These are phyloP conservation scores for Acrobasis consociella DNA, from an alignment of 2,888 invertebrate genomes.

Conservation along the genomic window DNA sequence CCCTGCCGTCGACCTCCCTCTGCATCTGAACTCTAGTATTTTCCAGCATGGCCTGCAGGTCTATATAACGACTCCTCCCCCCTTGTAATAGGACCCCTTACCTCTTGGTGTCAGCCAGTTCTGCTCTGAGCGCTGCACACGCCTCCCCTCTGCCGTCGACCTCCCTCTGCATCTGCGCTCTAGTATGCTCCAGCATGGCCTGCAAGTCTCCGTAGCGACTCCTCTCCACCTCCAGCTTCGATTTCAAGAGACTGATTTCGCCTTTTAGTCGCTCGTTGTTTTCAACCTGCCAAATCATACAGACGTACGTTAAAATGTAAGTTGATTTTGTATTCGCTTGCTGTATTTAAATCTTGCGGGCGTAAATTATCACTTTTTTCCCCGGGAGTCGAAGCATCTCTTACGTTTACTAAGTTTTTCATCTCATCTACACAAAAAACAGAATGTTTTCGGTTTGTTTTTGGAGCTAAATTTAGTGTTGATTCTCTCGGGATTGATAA, in stretches of 20 bases:
- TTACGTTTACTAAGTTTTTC: no score
- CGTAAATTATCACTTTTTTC: no score
- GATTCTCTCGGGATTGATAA: no score
- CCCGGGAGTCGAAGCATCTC: no score
- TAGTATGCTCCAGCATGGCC: conserved; percentile 64
- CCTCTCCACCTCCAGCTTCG: conserved; percentile 79
- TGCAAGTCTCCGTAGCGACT: conserved; percentile 69
- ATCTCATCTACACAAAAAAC: no score
- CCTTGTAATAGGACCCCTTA: conserved; percentile 56
- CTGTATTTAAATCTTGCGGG: no score
- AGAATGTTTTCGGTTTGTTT: no score
- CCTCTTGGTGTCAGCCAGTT: conserved; percentile 63
- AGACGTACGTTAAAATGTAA: neutral
- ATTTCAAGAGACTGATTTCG: conserved; percentile 75
- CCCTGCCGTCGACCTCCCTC: conserved; percentile 53
- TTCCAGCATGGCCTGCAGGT: conserved; percentile 68
- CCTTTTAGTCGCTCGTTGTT: conserved; percentile 69
- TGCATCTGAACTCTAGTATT: conserved; percentile 63
- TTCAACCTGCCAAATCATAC: conserved; percentile 57
- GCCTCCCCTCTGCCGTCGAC: conserved; percentile 49
- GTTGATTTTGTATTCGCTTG: no score
- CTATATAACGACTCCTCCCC: conserved; percentile 71
- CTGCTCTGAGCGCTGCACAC: conserved; percentile 56
- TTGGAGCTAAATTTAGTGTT: no score
- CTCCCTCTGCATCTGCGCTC: conserved; percentile 63